Conservation (phyloP, 2,888 invertebrate genomes). For the Latheticus oryzae region DNA sequence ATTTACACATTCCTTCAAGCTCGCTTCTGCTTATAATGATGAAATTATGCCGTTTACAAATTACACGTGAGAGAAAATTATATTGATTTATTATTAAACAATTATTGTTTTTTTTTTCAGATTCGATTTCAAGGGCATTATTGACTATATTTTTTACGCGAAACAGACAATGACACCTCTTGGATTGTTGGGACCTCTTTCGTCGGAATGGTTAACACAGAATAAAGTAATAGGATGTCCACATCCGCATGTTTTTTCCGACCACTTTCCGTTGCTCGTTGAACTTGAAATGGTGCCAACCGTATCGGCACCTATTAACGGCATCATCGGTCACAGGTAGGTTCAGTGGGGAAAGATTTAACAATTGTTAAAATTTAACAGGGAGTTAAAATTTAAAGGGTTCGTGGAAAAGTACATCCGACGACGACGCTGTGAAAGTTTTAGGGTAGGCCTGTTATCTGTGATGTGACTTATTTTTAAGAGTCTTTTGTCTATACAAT, state of each 20-base stretch:
- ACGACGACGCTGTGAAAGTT: slow-evolving; percentile 5
- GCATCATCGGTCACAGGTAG: slow-evolving; percentile 86
- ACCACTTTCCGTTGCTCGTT: slow-evolving; percentile 92
- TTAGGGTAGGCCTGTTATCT: background rate
- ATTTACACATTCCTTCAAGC: slow-evolving; percentile 95
- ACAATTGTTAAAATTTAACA: slow-evolving; percentile 7
- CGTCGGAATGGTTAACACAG: slow-evolving; percentile 92
- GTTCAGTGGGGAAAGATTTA: slow-evolving; percentile 7
- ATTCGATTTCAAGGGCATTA: slow-evolving; percentile 99
- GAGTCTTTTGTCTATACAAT: slow-evolving; percentile 6
- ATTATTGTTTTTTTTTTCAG: slow-evolving; percentile 66
- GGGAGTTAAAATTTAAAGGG: slow-evolving; percentile 8
- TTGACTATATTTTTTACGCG: slow-evolving; percentile 99
- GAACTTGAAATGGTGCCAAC: slow-evolving; percentile 91
- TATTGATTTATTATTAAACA: no score
- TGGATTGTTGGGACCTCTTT: slow-evolving; percentile 94
- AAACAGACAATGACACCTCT: slow-evolving; percentile 95
- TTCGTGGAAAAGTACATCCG: slow-evolving; percentile 4
- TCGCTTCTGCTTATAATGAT: slow-evolving; percentile 94
- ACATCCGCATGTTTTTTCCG: slow-evolving; percentile 97
- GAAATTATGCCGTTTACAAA: slow-evolving; percentile 98
- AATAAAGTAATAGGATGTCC: slow-evolving; percentile 98
- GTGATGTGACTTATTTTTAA: slow-evolving; percentile 9
- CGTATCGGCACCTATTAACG: slow-evolving; percentile 79
- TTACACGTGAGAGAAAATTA: slow-evolving; percentile 83